Evolutionary conservation across 2,113 vertebrate species (phyloP), one percentile per base, ranked within the genome.

Genomic region (Dromiciops gliroides): DNA sequence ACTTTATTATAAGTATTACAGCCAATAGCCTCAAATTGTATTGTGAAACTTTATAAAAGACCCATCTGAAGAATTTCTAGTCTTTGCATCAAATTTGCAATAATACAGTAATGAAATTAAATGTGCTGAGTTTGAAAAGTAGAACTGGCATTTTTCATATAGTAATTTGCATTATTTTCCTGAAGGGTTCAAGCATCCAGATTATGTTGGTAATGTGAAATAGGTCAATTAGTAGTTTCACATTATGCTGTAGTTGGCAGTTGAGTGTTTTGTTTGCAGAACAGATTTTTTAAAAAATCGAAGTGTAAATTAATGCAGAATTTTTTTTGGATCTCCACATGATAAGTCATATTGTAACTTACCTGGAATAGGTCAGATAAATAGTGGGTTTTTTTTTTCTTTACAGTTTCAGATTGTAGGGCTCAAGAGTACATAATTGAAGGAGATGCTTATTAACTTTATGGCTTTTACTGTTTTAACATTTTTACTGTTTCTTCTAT

Each of bases 141-240:
- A 93, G 97, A 97, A 94, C 95, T 96, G 90, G 37, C n/a, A 92
- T 89, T 90, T 95, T 24, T 91, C 96, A 56, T 96, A 60, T 3
- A 96, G 95, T 95, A 49, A 91, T 95, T 92, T 96, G 88, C 53
- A 91, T 93, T 95, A 93, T 97, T 97, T 98, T 96, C 91, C 90
- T 97, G 44, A 10, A 67, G 28, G 4, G 12, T 67, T 3, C 92
- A 3, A 51, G 89, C 60, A 67, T 95, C 56, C 96, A 93, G 91
- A 48, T 91, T 10, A 1, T 92, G n/a, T 91, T 94, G 93, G 90
- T 94, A 89, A 91, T 95, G 94, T 96, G 96, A 97, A 97, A 56
- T 97, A 92, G 89, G 94, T 93, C 94, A 97, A 24, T 96, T 89
- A 22, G 90, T 96, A 96, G 91, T 97, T 91, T 98, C 93, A 94